These are phyloP conservation scores for Acanthococcus lagerstroemiae DNA, from an alignment of 2,888 invertebrate species.

Conservation along the genomic window DNA sequence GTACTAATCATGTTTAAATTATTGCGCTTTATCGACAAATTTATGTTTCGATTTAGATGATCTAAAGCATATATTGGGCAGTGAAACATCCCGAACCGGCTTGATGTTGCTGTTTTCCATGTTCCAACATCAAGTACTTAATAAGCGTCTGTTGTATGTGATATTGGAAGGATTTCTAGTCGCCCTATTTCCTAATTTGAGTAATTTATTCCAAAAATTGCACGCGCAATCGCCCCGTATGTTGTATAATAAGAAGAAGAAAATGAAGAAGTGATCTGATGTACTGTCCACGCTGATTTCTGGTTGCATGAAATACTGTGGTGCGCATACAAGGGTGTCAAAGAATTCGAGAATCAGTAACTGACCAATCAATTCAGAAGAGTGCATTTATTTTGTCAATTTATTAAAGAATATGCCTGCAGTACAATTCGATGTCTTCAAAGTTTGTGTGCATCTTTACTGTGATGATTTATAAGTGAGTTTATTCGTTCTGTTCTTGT, in stretches of 20 bases:
- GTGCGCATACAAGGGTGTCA: too few species aligned
- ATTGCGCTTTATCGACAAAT: background rate
- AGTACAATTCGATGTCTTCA: too few species aligned
- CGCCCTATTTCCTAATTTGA: slow-evolving; percentile 56
- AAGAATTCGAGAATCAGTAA: too few species aligned
- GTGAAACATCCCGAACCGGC: slow-evolving; percentile 74
- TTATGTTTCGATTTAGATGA: slow-evolving; percentile 54
- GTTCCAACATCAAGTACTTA: slow-evolving; percentile 75
- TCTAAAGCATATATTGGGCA: slow-evolving; percentile 77
- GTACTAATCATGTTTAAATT: background rate
- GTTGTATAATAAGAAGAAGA: slow-evolving; percentile 5
- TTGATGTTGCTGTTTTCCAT: slow-evolving; percentile 74
- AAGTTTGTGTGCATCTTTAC: too few species aligned
- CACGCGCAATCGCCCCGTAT: slow-evolving; percentile 26
- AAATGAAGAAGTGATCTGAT: slow-evolving; percentile 15
- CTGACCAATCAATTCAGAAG: too few species aligned
- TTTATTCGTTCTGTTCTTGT: too few species aligned
- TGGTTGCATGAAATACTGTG: too few species aligned
- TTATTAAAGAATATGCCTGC: too few species aligned
- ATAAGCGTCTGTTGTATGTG: slow-evolving; percentile 71
- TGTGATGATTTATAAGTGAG: too few species aligned
- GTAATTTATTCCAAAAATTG: slow-evolving; percentile 29
- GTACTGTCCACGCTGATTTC: too few species aligned
- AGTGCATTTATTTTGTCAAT: too few species aligned
- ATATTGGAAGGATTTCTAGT: slow-evolving; percentile 70